Base-by-base conservation (phyloP, 2,797 vertebrate genomes). In the Pteronotus mesoamericanus region DNA sequence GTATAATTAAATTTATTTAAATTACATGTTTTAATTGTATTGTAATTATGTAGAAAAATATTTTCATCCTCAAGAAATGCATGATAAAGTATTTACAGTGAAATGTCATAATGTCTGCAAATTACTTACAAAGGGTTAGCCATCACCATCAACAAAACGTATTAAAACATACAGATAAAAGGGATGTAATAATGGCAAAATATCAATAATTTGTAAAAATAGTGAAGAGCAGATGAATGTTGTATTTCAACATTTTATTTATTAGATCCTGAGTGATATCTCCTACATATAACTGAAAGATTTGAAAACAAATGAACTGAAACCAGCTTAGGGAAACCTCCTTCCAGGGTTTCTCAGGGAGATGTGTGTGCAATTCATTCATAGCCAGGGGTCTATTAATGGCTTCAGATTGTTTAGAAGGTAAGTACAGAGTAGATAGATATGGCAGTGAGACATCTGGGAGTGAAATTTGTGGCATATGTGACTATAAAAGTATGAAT, bases 401-500 rank as follows among this genome's bases (percentile, higher is more conserved):
- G 64, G 34, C 61, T 71, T 64, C 55, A 68, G 42, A n/a, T 79
- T 96, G 66, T 88, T 89, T 44, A 69, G 82, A 92, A 46, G 39
- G 39, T 86, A 85, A 92, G 6, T 44, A n/a, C 26, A 51, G 59
- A 83, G 77, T 15, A 87, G 89, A 77, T 15, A 87, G 89, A 88
- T 80, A 89, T 2, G 42, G 71, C 59, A 89, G 11, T 5, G 59
- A 94, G 85, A 90, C 90, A 94, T 97, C 89, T 96, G 92, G 85
- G 82, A 92, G 80, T 57, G 32, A 94, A 96, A 92, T 94, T 15
- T 85, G 82, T 91, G 64, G 94, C 80, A 74, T 93, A 93, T 95
- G 80, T 77, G 78, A 84, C 78, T 92, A 42, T 86, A 84, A 92
- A 92, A 80, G 53, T 68, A 55, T 89, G 85, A 89, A 78, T 88